A percentile compares a stretch with the other conserved stretches of the same genome.
Evolutionary conservation across 2,113 vertebrate genomes (phyloP).

Genomic region (Takifugu bimaculatus): DNA sequence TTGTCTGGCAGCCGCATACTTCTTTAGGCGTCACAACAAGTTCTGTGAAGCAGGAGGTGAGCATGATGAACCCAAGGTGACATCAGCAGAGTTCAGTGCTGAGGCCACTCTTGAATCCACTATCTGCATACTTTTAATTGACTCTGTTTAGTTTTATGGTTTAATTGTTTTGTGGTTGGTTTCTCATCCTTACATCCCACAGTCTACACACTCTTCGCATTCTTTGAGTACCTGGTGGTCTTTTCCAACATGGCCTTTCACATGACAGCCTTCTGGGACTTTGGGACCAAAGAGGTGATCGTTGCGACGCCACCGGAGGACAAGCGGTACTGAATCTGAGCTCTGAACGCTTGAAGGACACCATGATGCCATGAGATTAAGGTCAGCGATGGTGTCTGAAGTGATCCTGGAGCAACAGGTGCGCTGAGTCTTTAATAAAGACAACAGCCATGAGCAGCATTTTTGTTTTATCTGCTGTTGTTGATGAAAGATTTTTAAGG

Average conservation of each 20-base stretch:
- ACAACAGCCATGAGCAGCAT: background rate
- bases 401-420: background rate
- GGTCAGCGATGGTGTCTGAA: too few species aligned
- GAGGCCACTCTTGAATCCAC: background rate
- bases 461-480: background rate
- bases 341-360: background rate
- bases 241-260: slow-evolving; percentile 97
- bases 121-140: too few species aligned
- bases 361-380: background rate
- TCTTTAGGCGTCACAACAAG: slow-evolving; percentile 89
- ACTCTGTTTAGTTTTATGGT: background rate
- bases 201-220: slow-evolving; percentile 91
- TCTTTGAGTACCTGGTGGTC: slow-evolving; percentile 93
- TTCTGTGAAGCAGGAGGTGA: slow-evolving; percentile 88
- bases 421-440: too few species aligned
- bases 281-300: slow-evolving; percentile 85
- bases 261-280: slow-evolving; percentile 94
- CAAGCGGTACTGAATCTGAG: slow-evolving; percentile 79
- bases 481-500: background rate
- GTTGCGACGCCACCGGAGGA: slow-evolving; percentile 82
- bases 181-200: slow-evolving; percentile 2
- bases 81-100: too few species aligned
- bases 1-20: slow-evolving; percentile 71
- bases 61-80: slow-evolving; percentile 10
- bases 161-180: background rate